A percentile compares a stretch with the other conserved stretches of the same genome.
These are phyloP conservation scores for Oscheius sp. DNA, from an alignment of 2,888 invertebrate species.

Conservation along the genomic window DNA sequence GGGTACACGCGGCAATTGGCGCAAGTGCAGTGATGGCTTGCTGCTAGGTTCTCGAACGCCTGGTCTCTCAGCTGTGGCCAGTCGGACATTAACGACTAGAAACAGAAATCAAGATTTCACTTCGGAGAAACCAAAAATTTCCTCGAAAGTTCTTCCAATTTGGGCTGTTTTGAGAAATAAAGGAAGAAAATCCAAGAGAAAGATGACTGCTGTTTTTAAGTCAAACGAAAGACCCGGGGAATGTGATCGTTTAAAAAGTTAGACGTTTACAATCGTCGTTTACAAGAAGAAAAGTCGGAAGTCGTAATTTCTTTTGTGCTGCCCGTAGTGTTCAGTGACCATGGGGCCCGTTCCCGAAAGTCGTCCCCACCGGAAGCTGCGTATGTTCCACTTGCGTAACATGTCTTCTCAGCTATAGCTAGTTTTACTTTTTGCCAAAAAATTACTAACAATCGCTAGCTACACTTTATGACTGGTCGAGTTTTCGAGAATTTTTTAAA, in stretches of 20 bases:
- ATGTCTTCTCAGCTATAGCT: neutral
- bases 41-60: neutral
- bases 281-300: neutral
- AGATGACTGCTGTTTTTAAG: neutral
- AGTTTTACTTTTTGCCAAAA: neutral
- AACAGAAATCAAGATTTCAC: too few species aligned
- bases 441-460: too few species aligned
- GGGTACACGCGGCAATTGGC: neutral
- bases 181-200: too few species aligned
- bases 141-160: too few species aligned
- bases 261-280: neutral
- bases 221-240: neutral
- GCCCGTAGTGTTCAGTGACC: neutral
- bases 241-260: neutral
- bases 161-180: too few species aligned
- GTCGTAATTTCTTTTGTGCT: constrained; percentile 2
- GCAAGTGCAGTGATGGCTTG: neutral
- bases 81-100: too few species aligned
- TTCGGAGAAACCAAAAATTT: too few species aligned
- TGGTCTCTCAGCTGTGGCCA: constrained; percentile 12
- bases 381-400: neutral
- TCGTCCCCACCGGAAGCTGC: constrained; percentile 18
- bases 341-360: constrained; percentile 6
- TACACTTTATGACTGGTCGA: too few species aligned
- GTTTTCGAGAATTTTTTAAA: too few species aligned